Conservation (phyloP, 2,797 vertebrate species). For the Danio albolineatus region DNA sequence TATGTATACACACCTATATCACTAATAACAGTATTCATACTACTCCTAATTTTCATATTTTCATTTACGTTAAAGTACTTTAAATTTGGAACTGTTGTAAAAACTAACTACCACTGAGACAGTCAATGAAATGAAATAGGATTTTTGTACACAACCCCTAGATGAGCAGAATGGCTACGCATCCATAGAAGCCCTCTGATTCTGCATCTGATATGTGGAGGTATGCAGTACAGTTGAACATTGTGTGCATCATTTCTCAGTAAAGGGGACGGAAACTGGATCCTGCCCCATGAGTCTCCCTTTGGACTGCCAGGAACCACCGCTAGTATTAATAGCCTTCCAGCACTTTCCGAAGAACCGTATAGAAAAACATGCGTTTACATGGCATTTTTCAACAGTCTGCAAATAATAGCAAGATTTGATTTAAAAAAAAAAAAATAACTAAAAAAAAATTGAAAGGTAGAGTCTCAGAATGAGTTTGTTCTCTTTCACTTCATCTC, state of each 20-base stretch:
- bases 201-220: constrained; percentile 26
- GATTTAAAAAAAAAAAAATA: too few species aligned
- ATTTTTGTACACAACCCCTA: not conserved
- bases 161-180: not conserved
- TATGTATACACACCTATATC: too few species aligned
- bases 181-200: not conserved
- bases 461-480: too few species aligned
- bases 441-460: too few species aligned
- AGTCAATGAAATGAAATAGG: too few species aligned
- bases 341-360: constrained; percentile 66
- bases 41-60: too few species aligned
- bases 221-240: constrained; percentile 18
- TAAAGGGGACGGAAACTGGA: constrained; percentile 75
- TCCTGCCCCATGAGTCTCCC: constrained; percentile 71
- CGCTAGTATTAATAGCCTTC: constrained; percentile 81
- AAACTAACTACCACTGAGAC: too few species aligned
- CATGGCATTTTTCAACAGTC: constrained; percentile 1
- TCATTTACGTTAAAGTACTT: too few species aligned
- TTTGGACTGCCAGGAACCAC: constrained; percentile 73
- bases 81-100: too few species aligned
- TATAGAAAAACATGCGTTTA: constrained; percentile 8
- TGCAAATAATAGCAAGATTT: not conserved
- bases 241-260: constrained; percentile 31
- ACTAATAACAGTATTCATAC: too few species aligned
- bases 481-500: too few species aligned